A percentile compares a stretch with the other conserved stretches of the same genome.
phyloP scores from a whole-genome alignment of 1,140 invertebrate genomes.

The Radopholus similis region DNA sequence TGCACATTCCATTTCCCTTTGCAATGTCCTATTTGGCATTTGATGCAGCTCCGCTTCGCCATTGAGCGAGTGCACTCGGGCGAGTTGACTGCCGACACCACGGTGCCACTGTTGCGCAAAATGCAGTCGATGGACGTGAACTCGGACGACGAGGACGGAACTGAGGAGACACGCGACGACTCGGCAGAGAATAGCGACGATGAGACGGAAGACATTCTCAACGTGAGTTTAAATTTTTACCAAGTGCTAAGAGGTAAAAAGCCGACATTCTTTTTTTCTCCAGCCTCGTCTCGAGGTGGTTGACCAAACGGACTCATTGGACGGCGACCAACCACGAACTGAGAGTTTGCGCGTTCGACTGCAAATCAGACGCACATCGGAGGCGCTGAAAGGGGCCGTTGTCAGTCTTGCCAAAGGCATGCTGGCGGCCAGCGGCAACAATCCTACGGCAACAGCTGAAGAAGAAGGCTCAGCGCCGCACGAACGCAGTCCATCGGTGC shows the following conservation, averaged over 20 bases:
- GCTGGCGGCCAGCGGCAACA: background rate
- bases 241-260: background rate
- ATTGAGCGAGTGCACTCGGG: slow-evolving; percentile 39
- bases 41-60: slow-evolving; percentile 31
- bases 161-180: background rate
- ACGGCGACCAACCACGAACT: background rate
- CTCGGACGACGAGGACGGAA: background rate
- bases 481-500: background rate
- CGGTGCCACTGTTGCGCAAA: background rate
- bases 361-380: background rate
- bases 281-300: slow-evolving; percentile 21
- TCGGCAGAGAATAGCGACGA: slow-evolving; percentile 4
- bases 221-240: too few species aligned
- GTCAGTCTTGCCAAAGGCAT: background rate
- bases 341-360: background rate
- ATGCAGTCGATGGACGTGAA: background rate
- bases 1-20: too few species aligned
- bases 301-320: background rate
- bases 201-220: slow-evolving; percentile 20
- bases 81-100: slow-evolving; percentile 10
- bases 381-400: background rate
- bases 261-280: background rate
- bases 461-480: background rate
- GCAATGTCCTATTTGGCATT: background rate
- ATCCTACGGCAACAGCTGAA: background rate